These are phyloP conservation scores for Tichodroma muraria DNA, from an alignment of 2,113 vertebrate genomes.

Conservation along the genomic window DNA sequence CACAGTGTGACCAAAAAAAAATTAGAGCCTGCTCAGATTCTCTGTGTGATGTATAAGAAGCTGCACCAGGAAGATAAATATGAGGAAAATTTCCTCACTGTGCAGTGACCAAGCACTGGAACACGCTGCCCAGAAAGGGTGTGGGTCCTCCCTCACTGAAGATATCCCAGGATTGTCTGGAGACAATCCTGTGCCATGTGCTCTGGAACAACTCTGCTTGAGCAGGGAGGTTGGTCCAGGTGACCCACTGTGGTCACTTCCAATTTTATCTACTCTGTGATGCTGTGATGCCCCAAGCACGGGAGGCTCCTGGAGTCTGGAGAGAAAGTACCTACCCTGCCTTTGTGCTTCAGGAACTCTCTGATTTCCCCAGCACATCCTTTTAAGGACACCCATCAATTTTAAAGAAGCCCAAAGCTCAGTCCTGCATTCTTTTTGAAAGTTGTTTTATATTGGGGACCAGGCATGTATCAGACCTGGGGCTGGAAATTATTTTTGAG, in stretches of 20 bases:
- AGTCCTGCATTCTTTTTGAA: not conserved
- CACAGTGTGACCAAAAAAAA: not conserved
- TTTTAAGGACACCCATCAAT: not conserved
- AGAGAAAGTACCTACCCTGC: not conserved
- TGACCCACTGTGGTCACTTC: not conserved
- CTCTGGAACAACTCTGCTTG: not conserved
- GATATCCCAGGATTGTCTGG: not conserved
- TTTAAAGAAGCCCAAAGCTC: not conserved
- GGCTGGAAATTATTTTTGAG: not conserved
- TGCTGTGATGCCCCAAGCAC: accelerated
- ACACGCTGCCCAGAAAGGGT: not conserved
- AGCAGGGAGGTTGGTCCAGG: not conserved
- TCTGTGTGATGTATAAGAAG: not conserved
- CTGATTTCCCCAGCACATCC: not conserved
- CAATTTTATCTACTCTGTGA: not conserved
- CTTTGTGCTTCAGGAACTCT: not conserved
- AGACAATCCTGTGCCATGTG: not conserved
- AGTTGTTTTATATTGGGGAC: not conserved
- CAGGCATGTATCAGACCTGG: not conserved
- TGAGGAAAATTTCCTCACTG: not conserved
- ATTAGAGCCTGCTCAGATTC: not conserved
- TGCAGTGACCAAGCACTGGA: not conserved
- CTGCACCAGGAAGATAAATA: not conserved
- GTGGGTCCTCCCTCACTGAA: not conserved
- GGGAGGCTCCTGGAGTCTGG: not conserved